Evolutionary conservation across 2,888 invertebrate genomes (phyloP).

Genomic region (Eumerus sabulonum): DNA sequence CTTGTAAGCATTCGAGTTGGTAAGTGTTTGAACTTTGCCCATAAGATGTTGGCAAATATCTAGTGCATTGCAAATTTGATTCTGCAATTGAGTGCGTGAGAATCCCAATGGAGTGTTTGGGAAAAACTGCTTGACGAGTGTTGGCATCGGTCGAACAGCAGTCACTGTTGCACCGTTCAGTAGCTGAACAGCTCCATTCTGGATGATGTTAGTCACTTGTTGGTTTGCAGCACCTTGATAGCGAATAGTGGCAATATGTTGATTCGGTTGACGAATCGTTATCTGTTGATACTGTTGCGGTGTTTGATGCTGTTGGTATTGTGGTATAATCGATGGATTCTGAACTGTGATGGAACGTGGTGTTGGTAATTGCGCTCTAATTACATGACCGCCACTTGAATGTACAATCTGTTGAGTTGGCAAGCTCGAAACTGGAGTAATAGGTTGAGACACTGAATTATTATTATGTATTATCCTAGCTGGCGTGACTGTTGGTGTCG

Average conservation of each 20-base stretch:
- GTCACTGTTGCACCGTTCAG: slow-evolving; percentile 53
- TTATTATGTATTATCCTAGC: slow-evolving; percentile 35
- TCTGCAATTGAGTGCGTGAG: slow-evolving; percentile 76
- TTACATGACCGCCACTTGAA: slow-evolving; percentile 50
- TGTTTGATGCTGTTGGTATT: slow-evolving; percentile 43
- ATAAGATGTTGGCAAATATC: slow-evolving; percentile 78
- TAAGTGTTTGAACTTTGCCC: slow-evolving; percentile 77
- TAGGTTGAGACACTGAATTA: slow-evolving; percentile 25
- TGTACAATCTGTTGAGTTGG: slow-evolving; percentile 52
- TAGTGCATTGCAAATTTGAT: slow-evolving; percentile 77
- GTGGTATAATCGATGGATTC: slow-evolving; percentile 37
- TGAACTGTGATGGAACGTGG: slow-evolving; percentile 51
- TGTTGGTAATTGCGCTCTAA: slow-evolving; percentile 52
- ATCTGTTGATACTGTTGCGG: slow-evolving; percentile 54
- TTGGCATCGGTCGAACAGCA: slow-evolving; percentile 70
- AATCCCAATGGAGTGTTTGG: slow-evolving; percentile 75
- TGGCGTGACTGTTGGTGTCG: slow-evolving; percentile 43
- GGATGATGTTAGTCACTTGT: slow-evolving; percentile 50
- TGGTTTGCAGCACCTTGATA: slow-evolving; percentile 45
- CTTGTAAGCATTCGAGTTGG: slow-evolving; percentile 78
- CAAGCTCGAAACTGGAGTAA: background rate
- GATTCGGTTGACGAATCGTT: slow-evolving; percentile 62
- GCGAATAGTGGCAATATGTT: slow-evolving; percentile 60
- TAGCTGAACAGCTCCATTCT: slow-evolving; percentile 54
- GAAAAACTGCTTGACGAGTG: slow-evolving; percentile 73